Base-by-base conservation (phyloP, 2,797 vertebrate genomes). In the Sebastes itinus region DNA sequence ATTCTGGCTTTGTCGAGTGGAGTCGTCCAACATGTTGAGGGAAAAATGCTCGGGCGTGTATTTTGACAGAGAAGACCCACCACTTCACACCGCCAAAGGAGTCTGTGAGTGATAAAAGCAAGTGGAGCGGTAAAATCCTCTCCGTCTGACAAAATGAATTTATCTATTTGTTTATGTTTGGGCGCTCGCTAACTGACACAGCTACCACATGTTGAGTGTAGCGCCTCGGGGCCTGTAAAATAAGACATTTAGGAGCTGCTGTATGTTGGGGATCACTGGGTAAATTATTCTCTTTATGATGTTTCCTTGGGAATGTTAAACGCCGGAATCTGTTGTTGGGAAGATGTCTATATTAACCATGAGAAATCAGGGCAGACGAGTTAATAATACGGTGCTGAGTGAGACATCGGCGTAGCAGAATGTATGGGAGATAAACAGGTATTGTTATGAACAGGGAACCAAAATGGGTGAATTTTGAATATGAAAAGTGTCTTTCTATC, bases 141-240 rank as follows among this genome's bases (percentile, higher is more conserved):
- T 65, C 69, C 18, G 38, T 38, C 83, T 84, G 83, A 90, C 65
- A 78, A 86, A 87, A 89, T 88, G 13, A 90, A 92, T 92, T 78
- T 77, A 91, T 94, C 85, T 91, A 33, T 85, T 83, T 92, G 86
- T 95, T 94, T 88, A 86, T 82, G 84, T 90, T 77, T 77, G 59
- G 85, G 87, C 42, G 2, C 58, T 82, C 7, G 46, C 60, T 82
- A 46, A 79, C 80, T 84, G 78, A 92, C 86, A 75, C 67, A 59
- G 80, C 78, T 63, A 74, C 80, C 88, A 85, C 85, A 74, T 85
- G 87, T 67, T 79, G 62, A 88, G 82, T 28, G 70, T 61, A 66
- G 16, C 3, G 75, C 85, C 77, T 74, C 54, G 3, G 79, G 65
- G 46, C 56, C 73, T 75, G 78, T 87, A 55, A 86, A 84, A 90